phyloP scores from a whole-genome alignment of 2,888 invertebrate species.

The Andrena trimmerana region DNA sequence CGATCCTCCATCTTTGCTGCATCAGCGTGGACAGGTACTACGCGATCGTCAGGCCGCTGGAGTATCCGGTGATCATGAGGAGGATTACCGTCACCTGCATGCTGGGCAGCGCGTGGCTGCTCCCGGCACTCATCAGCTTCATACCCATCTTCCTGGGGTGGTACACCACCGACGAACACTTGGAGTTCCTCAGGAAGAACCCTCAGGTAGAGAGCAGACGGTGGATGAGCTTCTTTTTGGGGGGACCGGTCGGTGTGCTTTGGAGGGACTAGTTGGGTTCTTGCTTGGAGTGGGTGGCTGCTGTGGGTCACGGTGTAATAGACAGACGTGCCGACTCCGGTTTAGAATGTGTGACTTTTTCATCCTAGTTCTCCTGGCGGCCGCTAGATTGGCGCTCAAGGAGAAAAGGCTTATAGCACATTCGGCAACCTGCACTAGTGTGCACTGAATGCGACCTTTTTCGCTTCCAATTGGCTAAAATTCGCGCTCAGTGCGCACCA shows the following conservation, averaged over 20 bases:
- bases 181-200: slow-evolving; percentile 87
- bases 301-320: too few relatives aligned
- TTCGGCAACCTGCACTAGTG: too few relatives aligned
- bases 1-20: slow-evolving; percentile 96
- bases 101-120: slow-evolving; percentile 87
- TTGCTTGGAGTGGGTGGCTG: too few relatives aligned
- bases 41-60: slow-evolving; percentile 95
- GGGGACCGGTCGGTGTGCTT: too few relatives aligned
- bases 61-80: slow-evolving; percentile 97
- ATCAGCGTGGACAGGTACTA: slow-evolving; percentile 97
- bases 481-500: too few relatives aligned
- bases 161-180: slow-evolving; percentile 89
- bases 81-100: slow-evolving; percentile 89
- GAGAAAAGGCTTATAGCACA: too few relatives aligned
- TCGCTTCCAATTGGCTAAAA: too few relatives aligned
- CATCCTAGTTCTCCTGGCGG: too few relatives aligned
- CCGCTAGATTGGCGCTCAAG: too few relatives aligned
- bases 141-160: slow-evolving; percentile 89
- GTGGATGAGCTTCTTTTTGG: not conserved
- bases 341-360: too few relatives aligned
- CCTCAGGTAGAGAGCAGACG: slow-evolving; percentile 86
- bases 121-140: slow-evolving; percentile 88
- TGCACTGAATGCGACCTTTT: too few relatives aligned
- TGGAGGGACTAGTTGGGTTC: not conserved
- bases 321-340: too few relatives aligned